Evolutionary conservation across 2,797 vertebrate species (phyloP), one percentile per base, ranked within the genome.

Genomic region (Champsocephalus gunnari): DNA sequence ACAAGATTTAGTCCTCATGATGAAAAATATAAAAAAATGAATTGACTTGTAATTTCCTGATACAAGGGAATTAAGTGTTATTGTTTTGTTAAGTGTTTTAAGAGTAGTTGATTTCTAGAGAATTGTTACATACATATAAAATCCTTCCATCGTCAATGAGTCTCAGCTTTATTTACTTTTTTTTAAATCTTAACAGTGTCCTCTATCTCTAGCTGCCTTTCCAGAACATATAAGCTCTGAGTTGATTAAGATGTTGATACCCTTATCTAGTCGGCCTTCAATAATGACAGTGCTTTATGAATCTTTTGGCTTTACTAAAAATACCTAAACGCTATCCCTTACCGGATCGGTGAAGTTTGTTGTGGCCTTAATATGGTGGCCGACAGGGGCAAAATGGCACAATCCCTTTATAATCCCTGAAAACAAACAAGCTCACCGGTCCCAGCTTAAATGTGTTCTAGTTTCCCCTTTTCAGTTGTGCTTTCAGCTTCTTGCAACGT

Each of bases 1-100:
- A 57, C 45, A 2, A 11, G 12, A 55, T 24, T 61, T 16, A 55
- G 49, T 56, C 21, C 59, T 79, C 3, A 28, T 65, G 66, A 65
- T 34, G 54, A 48, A 49, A 70, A 70, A 55, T 10, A 60, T 55
- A 54, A 55, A 44, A 16, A 14, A 4, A 19, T 28, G 16, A 13
- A 34, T 57, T 51, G 49, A 49, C 21, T 60, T 1, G 1, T 49
- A 7, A 49, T 63, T 43, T 38, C n/a, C 13, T 28, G 3, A n/a
- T 10, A 13, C 47, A 14, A 5, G 24, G 4, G 38, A 34, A 61
- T 9, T 9, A 50, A 62, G 44, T 44, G 34, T 14, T 45, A 24
- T 21, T 66, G 32, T 50, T 68, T 49, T 9, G 9, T 17, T 53
- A 21, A 9, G 17, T 60, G 48, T 32, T 34, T 13, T 16, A 11